Evolutionary conservation across 2,797 vertebrate species (phyloP).

Genomic region (Podarcis siculus): DNA sequence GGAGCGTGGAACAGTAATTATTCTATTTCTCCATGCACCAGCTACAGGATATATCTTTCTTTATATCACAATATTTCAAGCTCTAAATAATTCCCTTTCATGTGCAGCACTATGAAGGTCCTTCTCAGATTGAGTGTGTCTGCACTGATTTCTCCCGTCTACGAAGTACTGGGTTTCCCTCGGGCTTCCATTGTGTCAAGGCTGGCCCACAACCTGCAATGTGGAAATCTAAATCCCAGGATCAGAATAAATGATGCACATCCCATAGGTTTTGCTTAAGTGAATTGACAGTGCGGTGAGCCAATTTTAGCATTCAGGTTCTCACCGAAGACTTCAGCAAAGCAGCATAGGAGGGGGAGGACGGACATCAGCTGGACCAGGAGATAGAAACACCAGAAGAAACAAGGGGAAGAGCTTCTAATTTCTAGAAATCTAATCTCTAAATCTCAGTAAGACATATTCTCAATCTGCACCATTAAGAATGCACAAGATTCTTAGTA

Average conservation of each 20-base stretch:
- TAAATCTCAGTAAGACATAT: background rate
- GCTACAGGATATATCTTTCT: background rate
- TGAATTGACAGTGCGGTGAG: background rate
- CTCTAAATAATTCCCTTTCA: constrained; percentile 21
- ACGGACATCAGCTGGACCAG: background rate
- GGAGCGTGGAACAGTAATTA: background rate
- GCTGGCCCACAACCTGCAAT: background rate
- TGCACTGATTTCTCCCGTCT: background rate
- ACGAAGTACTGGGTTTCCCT: background rate
- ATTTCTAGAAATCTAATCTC: too few species aligned
- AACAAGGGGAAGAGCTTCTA: background rate
- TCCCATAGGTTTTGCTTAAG: background rate
- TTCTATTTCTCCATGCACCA: background rate
- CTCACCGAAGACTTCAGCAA: background rate
- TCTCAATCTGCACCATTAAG: background rate
- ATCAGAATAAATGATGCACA: background rate
- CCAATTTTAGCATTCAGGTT: background rate
- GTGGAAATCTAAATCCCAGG: background rate
- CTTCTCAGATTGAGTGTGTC: background rate
- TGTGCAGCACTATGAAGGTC: background rate
- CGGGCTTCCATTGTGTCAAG: background rate
- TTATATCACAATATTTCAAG: background rate
- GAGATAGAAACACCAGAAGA: too few species aligned
- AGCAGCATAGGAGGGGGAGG: background rate
- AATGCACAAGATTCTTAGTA: background rate